Evolutionary conservation across 2,113 vertebrate species (phyloP), one percentile per base, ranked within the genome.

Genomic region (Suncus etruscus): DNA sequence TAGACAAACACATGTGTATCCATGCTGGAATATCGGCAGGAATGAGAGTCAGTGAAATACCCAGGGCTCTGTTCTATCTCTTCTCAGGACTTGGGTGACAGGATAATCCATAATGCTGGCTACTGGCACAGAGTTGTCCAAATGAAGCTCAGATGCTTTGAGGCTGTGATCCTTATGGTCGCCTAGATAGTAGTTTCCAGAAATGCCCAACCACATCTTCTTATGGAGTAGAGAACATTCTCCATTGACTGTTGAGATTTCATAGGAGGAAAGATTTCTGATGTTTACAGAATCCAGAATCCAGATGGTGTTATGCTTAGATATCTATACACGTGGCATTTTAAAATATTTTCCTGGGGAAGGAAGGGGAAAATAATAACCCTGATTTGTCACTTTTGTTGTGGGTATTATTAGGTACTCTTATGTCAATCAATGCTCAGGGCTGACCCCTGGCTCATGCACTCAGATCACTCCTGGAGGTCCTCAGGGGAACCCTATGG

Each of bases 161-260:
- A 7, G 18, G 10, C 45, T 83, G 1, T n/a, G 0, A 22, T 66
- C 70, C 72, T 45, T 39, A 32, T 77, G 47, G 74, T 89, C 65
- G 70, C 32, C 25, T 89, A 39, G 61, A 61, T 68, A 83, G 68
- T 82, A 61, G 77, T 94, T 88, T 76, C 24, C 48, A 92, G 65
- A 84, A 80, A 50, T 39, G 45, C 18, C 12, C 48, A 61, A 27
- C 32, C 27, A 58, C 31, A 50, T 83, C 29, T 9, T 77, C 92
- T 58, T 32, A 68, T 70, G 50, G 81, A 25, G 47, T 50, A 81
- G 31, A 75, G 3, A n/a, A 15, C 86, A 82, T 88, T 90, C 91
- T 88, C 66, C 61, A 24, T 84, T 87, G 66, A 2, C 32, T 72
- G 94, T 89, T 83, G 75, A 92, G 73, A 86, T 58, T 74, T 39